Evolutionary conservation across 1,140 invertebrate species (phyloP).

Genomic region (Augochlora pura): DNA sequence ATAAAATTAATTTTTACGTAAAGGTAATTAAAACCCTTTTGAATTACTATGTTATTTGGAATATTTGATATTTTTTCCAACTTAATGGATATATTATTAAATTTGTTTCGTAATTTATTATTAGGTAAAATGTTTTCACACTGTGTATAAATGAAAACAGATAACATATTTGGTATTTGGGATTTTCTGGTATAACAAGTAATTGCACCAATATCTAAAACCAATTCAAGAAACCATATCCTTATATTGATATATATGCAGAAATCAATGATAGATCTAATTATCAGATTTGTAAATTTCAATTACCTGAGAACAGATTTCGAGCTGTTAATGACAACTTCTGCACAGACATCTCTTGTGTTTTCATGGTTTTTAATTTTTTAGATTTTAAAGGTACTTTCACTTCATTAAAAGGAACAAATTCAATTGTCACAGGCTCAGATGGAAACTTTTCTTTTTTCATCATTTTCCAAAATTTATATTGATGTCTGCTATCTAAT

Average conservation of each 20-base stretch:
- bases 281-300: not conserved
- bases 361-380: not conserved
- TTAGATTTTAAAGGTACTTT: not conserved
- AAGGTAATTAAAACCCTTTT: conserved; percentile 9
- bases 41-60: not conserved
- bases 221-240: not conserved
- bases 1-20: conserved; percentile 21
- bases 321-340: not conserved
- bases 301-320: conserved; percentile 24
- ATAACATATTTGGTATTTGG: not conserved
- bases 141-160: conserved; percentile 15
- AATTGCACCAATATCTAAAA: conserved; percentile 25
- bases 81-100: conserved; percentile 38
- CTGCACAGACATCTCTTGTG: not conserved
- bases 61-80: conserved; percentile 32
- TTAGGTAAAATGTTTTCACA: conserved; percentile 21
- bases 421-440: not conserved
- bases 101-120: conserved; percentile 11
- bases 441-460: conserved; percentile 11
- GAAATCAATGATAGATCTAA: no score
- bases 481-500: conserved; percentile 18
- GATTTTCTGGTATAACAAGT: not conserved
- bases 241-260: no score
- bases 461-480: conserved; percentile 27
- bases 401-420: not conserved